Evolutionary conservation across 1,140 invertebrate species (phyloP), one percentile per base, ranked within the genome.

Genomic region (Sycophaga agraensis): DNA sequence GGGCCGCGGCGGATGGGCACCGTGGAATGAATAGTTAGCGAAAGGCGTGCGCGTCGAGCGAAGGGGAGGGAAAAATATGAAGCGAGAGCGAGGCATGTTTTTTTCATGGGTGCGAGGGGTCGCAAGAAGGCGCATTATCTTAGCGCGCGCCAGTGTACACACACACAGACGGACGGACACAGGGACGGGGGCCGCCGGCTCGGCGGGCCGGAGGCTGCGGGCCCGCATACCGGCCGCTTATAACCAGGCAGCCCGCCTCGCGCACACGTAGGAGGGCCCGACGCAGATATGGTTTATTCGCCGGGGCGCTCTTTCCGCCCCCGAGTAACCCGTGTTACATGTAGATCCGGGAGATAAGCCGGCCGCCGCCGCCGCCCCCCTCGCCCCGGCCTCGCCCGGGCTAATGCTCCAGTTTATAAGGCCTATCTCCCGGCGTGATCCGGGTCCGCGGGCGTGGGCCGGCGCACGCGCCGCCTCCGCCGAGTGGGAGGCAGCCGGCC

Each of bases 401-500:
- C 78, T 78, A 79, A 79, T 79, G 73, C 75, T 77, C 73, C 70
- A 74, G 75, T 78, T 80, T 77, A 77, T 77, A 73, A 74, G 70
- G 75, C 72, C 73, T 79, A 79, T 80, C 78, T 73, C 64, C 34
- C 48, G 54, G 48, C 39, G 53, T 50, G 64, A 75, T 73, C 67
- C 70, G 24, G 35, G 17, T 53, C 31, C n/a, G 17, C 7, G 2
- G 35, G 28, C 11, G 45, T 48, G 22, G 11, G 45, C 4, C 16
- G 16, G 53, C 39, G 5, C 24, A 16, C 28, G 28, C 39, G 24
- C 24, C 24, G 11, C 28, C 28, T 31, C 28, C 28, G 28, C 28
- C 11, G 28, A 4, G 28, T 11, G 5, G 11, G 28, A 31, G 28
- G 28, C 28, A 31, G n/a, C n/a, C n/a, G n/a, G n/a, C n/a, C n/a